Percentiles rank a stretch among this genome's conserved stretches.
These are phyloP conservation scores for Nycticorax nycticorax DNA, from an alignment of 2,113 vertebrate species.

Conservation along the genomic window DNA sequence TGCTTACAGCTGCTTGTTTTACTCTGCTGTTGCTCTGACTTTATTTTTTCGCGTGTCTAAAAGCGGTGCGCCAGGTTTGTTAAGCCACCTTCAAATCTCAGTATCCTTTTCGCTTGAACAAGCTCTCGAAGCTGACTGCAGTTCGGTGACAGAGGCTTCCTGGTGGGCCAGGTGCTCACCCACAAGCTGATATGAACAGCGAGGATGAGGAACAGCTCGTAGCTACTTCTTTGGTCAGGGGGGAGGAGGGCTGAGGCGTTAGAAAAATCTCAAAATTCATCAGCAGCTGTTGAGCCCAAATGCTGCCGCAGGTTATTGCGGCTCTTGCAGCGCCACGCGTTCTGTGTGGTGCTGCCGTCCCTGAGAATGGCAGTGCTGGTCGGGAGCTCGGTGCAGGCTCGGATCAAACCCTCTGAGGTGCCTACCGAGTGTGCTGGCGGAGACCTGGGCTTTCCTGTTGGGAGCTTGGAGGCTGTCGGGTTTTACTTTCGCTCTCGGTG, in stretches of 20 bases:
- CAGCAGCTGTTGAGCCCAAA: not conserved
- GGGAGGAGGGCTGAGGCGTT: not conserved
- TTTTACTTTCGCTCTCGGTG: not conserved
- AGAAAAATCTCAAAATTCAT: not conserved
- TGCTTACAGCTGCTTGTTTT: not conserved
- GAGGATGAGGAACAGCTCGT: not conserved
- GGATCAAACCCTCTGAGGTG: not conserved
- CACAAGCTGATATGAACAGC: not conserved
- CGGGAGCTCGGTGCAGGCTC: rapidly evolving
- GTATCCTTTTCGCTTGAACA: not conserved
- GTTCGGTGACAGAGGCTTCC: not conserved
- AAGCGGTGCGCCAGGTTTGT: not conserved
- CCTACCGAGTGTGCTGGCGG: rapidly evolving
- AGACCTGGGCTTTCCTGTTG: not conserved
- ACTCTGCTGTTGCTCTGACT: not conserved
- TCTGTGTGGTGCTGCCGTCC: not conserved
- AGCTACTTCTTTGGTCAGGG: not conserved
- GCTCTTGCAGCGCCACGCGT: not conserved
- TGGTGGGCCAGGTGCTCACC: not conserved
- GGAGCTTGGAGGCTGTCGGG: rapidly evolving
- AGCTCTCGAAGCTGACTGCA: not conserved
- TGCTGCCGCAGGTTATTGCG: not conserved
- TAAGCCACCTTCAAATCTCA: not conserved
- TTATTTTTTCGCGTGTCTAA: not conserved
- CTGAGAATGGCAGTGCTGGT: not conserved